These are phyloP conservation scores for Mastacembelus armatus DNA, from an alignment of 2,797 vertebrate genomes.

Conservation along the genomic window DNA sequence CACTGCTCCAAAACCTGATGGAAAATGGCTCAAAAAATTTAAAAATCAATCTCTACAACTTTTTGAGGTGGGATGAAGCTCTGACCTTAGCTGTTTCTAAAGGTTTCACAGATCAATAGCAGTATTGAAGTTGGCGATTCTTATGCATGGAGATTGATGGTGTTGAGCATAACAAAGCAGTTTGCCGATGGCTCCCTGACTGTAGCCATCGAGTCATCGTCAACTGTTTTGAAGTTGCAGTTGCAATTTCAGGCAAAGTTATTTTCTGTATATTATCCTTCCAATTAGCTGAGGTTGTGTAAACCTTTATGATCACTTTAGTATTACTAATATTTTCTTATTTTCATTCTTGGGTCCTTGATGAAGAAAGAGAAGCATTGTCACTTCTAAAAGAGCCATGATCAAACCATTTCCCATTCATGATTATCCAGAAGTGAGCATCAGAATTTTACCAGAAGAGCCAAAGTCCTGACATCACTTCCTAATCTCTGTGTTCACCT, in stretches of 20 bases:
- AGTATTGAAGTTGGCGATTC: constrained; percentile 64
- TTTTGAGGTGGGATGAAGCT: constrained; percentile 44
- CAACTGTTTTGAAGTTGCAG: not conserved
- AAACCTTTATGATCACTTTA: not conserved
- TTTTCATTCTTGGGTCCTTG: not conserved
- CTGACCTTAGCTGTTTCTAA: constrained; percentile 63
- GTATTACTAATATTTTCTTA: not conserved
- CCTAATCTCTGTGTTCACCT: no score
- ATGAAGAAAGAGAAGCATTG: not conserved
- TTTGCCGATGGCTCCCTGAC: constrained; percentile 49
- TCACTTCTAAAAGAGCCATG: not conserved
- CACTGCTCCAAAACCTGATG: constrained; percentile 31
- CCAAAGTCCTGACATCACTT: not conserved
- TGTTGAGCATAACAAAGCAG: constrained; percentile 56
- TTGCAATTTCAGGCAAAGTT: not conserved
- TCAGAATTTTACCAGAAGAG: no score
- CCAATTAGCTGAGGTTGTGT: not conserved
- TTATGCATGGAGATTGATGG: constrained; percentile 67
- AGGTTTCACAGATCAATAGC: constrained; percentile 55
- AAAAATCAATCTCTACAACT: constrained; percentile 62
- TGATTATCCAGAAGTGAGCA: not conserved
- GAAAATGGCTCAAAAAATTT: constrained; percentile 40
- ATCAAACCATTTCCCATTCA: not conserved
- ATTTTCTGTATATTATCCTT: not conserved
- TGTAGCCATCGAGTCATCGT: constrained; percentile 21